Base-by-base conservation (phyloP, 2,888 invertebrate genomes). In the Adineta ricciae region DNA sequence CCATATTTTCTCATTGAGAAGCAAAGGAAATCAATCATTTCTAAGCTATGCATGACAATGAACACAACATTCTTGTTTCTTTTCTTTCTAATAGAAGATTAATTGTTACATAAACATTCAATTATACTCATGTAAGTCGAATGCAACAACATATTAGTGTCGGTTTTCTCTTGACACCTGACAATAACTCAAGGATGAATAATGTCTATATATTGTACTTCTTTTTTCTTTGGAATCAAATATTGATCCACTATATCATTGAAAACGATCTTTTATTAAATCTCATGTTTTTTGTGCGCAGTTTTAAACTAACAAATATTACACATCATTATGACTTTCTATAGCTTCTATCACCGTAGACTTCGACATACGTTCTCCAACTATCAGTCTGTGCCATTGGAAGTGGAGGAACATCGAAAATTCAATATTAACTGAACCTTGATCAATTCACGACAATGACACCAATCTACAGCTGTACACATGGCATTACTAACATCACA, bases 351-450 rank as follows among this genome's bases (percentile, higher is more conserved):
- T n/a, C n/a, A n/a, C n/a, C 11, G 46, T 46, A 64, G 7, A 64
- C 2, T 16, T 19, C n/a, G n/a, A 64, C 11, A 27, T 36, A 4
- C 32, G 32, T 14, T n/a, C n/a, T n/a, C n/a, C n/a, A n/a, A n/a
- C 64, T 16, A 64, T 36, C 32, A 16, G 27, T 36, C 32, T 16
- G 32, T 64, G 16, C 27, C 64, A 19, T 64, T 32, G 32, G 14
- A 46, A 46, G 46, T 19, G 32, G 32, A 64, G 32, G 7, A 19
- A 64, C 16, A 14, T 19, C 11, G 32, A 16, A 32, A 11, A 5
- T 64, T 64, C 14, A 64, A 64, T 64, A 64, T 64, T 64, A 64
- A 64, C 64, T 64, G 64, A 27, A 32, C 64, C 64, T 64, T 64
- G 64, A 64, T 32, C 32, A 27, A 64, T 64, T 64, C 14, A 64